Conservation (phyloP, 2,113 vertebrate species). For the Mesembrinibis cayennensis region DNA sequence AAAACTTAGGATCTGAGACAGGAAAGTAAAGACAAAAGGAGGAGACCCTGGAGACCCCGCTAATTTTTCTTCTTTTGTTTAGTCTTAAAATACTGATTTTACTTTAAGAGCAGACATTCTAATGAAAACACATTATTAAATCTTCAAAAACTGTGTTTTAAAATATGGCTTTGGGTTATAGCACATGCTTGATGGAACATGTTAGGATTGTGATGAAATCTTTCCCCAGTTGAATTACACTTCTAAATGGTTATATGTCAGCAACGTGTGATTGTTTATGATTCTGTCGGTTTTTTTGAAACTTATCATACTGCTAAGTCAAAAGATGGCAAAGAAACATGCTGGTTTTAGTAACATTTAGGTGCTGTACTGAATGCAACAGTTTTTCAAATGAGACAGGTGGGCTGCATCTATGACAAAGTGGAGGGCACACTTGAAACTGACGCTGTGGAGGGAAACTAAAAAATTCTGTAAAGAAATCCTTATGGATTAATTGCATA, state of each 20-base stretch:
- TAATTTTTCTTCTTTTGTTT: background rate
- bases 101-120: background rate
- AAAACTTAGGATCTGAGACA: background rate
- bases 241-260: background rate
- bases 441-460: background rate
- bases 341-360: background rate
- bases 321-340: background rate
- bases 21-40: background rate
- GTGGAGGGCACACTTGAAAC: background rate
- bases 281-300: background rate
- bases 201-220: background rate
- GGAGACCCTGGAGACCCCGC: fast-evolving
- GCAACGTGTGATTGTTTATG: background rate
- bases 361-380: background rate
- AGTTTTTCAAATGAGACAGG: background rate
- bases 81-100: background rate
- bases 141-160: background rate
- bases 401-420: background rate
- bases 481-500: background rate
- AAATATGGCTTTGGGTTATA: background rate
- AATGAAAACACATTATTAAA: background rate
- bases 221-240: background rate
- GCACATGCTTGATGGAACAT: background rate
- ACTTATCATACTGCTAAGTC: background rate
- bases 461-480: background rate